Evolutionary conservation across 2,888 invertebrate species (phyloP), one percentile per base, ranked within the genome.

Genomic region (Trilocha varians): DNA sequence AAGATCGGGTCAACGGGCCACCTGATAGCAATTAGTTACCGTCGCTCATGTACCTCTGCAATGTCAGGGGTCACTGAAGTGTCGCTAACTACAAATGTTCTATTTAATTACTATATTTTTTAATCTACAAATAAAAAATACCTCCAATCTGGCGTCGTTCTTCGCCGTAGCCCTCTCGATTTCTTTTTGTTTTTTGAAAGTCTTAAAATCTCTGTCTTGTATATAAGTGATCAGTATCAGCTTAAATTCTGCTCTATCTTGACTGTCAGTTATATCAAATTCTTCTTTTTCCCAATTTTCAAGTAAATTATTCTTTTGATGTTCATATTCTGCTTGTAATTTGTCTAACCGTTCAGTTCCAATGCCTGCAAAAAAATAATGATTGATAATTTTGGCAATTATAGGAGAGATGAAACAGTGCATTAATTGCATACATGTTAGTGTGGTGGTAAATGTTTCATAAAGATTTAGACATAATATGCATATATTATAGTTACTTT

Each of bases 181-280:
- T 25, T 68, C 72, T 36, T 59, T 76, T 14, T 66, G 59, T 8
- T 69, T 74, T 42, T 62, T 78, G 42, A 64, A 54, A 0, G 44
- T 48, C 32, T 62, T 55, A 45, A 80, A 84, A 34, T 82, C 71
- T 16, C 83, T 70, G n/a, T 87, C 75, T 54, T 90, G 78, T 34
- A 88, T 88, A 55, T 80, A 88, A n/a, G 86, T 87, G 32, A 90
- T 84, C 16, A 87, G 78, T 46, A 88, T 88, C 42, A 91, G 59
- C 40, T 90, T 80, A 40, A 87, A 80, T 51, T 90, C 90, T 0
- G 86, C 84, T 34, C 77, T 72, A 2, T 87, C 80, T 42, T 89
- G 87, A 36, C 75, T 66, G 8, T 87, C 71, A 13, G 87, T 74
- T 14, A 88, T 75, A 1, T 82, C 74, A 5, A 79, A 62, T 36